A percentile compares a stretch with the other conserved stretches of the same genome.
Conservation (phyloP, 2,797 vertebrate species). For the Prionace glauca region DNA sequence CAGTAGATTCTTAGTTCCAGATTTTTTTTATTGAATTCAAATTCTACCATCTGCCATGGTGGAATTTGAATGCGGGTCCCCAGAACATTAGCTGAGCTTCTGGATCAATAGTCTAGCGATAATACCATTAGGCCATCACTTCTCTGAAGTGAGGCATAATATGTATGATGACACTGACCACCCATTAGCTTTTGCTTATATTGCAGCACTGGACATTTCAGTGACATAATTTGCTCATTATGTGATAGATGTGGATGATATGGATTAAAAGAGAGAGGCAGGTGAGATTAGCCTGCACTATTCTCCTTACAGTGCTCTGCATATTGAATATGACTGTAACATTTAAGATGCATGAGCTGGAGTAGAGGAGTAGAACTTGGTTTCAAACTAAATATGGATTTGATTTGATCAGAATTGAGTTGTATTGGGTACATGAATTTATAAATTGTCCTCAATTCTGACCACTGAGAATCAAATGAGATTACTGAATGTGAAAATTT, state of each 20-base stretch:
- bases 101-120: too few species aligned
- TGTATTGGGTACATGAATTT: constrained; percentile 25
- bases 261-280: background rate
- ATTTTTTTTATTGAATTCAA: too few species aligned
- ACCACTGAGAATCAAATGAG: background rate
- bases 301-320: background rate
- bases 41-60: too few species aligned
- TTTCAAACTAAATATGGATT: constrained; percentile 11
- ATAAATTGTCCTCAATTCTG: constrained; percentile 12
- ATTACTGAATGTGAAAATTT: background rate
- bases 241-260: background rate
- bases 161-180: background rate
- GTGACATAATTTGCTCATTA: background rate
- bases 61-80: too few species aligned
- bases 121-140: too few species aligned
- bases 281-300: background rate
- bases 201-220: background rate
- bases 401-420: constrained; percentile 16
- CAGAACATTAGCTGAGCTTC: too few species aligned
- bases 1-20: too few species aligned
- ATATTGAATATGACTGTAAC: background rate
- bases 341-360: background rate
- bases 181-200: background rate
- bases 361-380: background rate
- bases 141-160: too few species aligned